A percentile compares a stretch with the other conserved stretches of the same genome.
phyloP scores from a whole-genome alignment of 2,888 invertebrate species.

The Lypha dubia region DNA sequence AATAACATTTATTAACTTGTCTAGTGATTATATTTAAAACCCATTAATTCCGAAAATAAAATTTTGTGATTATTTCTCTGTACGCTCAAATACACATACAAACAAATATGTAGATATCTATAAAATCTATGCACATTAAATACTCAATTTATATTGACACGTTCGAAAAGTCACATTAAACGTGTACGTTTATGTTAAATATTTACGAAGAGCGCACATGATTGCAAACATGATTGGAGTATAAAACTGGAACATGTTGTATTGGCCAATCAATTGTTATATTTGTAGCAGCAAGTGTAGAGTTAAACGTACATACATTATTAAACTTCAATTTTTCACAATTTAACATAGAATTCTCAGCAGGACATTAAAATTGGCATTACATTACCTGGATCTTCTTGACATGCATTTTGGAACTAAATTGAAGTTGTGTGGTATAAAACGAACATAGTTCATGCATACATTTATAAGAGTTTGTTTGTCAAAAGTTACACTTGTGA shows the following conservation, averaged over 20 bases:
- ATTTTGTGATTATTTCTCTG: neutral
- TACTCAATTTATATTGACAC: slow-evolving; percentile 34
- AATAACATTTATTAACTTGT: slow-evolving; percentile 25
- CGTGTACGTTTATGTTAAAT: slow-evolving; percentile 26
- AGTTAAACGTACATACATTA: slow-evolving; percentile 32
- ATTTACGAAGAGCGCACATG: slow-evolving; percentile 15
- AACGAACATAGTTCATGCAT: neutral
- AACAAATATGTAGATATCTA: neutral
- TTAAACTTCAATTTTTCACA: slow-evolving; percentile 1
- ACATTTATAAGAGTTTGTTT: neutral
- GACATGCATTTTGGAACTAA: slow-evolving; percentile 58
- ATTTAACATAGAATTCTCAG: slow-evolving; percentile 46
- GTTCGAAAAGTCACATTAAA: slow-evolving; percentile 40
- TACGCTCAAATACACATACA: neutral
- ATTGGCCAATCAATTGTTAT: slow-evolving; percentile 53
- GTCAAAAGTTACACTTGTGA: neutral
- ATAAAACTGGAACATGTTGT: slow-evolving; percentile 40
- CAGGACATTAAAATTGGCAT: slow-evolving; percentile 63
- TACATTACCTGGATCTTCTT: slow-evolving; percentile 65
- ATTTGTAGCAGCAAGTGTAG: slow-evolving; percentile 28
- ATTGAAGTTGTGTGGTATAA: slow-evolving; percentile 16
- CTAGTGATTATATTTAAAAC: slow-evolving; percentile 30
- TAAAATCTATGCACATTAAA: slow-evolving; percentile 20
- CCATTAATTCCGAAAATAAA: slow-evolving; percentile 26
- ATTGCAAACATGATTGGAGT: slow-evolving; percentile 43